Evolutionary conservation across 2,113 vertebrate genomes (phyloP).

Genomic region (Pangasianodon gigas): DNA sequence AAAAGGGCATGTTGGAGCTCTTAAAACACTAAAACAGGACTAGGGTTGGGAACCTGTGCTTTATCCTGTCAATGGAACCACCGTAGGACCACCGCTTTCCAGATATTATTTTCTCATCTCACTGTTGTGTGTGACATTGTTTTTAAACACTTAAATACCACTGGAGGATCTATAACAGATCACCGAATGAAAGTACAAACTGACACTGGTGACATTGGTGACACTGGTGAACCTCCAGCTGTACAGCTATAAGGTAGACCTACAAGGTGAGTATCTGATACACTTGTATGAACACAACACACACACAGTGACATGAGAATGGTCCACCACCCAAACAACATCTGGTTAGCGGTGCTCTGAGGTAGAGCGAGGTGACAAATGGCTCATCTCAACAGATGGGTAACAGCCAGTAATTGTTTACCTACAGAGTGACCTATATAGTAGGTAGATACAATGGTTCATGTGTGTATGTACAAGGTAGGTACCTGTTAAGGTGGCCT

Average conservation of each 20-base stretch:
- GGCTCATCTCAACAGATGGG: neutral
- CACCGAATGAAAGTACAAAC: too few species aligned
- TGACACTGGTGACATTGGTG: too few species aligned
- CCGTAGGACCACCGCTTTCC: neutral
- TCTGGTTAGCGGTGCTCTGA: neutral
- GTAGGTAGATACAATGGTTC: neutral
- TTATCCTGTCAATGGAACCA: neutral
- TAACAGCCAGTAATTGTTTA: neutral
- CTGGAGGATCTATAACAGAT: too few species aligned
- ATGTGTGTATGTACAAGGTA: neutral
- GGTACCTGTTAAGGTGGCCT: neutral
- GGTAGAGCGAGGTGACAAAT: neutral
- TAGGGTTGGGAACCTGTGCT: neutral
- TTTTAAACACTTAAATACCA: too few species aligned
- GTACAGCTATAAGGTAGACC: too few species aligned
- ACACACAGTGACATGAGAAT: neutral
- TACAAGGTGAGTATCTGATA: neutral
- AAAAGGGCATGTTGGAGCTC: neutral
- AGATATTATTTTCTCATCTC: neutral
- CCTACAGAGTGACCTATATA: neutral
- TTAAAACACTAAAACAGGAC: neutral
- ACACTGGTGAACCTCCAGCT: too few species aligned
- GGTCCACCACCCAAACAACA: neutral
- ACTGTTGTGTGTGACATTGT: neutral
- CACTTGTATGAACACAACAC: neutral